Percentiles rank a stretch among this genome's conserved stretches.
Evolutionary conservation across 2,113 vertebrate species (phyloP).

Genomic region (Ammodytes marinus): DNA sequence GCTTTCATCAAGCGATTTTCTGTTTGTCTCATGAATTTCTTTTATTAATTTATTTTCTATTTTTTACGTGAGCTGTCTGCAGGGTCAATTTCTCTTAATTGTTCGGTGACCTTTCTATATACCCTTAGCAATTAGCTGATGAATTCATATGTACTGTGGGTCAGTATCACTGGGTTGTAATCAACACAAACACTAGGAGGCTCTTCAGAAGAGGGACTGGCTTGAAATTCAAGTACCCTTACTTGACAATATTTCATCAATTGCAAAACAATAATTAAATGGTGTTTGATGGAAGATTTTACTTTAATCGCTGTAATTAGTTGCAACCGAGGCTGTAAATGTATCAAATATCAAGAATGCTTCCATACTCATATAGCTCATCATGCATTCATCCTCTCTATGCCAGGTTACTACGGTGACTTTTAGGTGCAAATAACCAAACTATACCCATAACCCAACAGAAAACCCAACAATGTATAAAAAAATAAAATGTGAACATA

Average conservation of each 20-base stretch:
- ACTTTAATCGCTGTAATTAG: conserved; percentile 42
- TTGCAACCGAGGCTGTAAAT: conserved; percentile 12
- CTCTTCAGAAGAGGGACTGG: conserved; percentile 51
- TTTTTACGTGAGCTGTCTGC: neutral
- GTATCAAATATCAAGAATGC: conserved; percentile 11
- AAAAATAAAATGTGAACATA: neutral
- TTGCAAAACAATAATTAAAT: conserved; percentile 71
- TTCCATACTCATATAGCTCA: neutral
- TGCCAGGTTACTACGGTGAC: neutral
- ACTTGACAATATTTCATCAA: conserved; percentile 63
- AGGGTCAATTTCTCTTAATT: conserved; percentile 75
- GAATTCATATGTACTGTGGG: conserved; percentile 70
- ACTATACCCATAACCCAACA: neutral
- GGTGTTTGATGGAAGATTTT: conserved; percentile 51
- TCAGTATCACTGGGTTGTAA: conserved; percentile 72
- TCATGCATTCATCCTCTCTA: neutral
- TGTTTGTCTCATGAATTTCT: conserved; percentile 39
- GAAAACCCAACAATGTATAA: neutral
- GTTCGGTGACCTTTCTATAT: conserved; percentile 76
- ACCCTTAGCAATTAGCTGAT: conserved; percentile 82
- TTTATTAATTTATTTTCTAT: conserved; percentile 9
- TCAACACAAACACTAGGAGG: conserved; percentile 76
- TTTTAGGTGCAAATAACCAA: neutral
- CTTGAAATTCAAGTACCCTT: conserved; percentile 54
- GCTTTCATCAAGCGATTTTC: conserved; percentile 11